Base-by-base conservation (phyloP, 2,113 vertebrate genomes). In the Orientallactaga bullata region DNA sequence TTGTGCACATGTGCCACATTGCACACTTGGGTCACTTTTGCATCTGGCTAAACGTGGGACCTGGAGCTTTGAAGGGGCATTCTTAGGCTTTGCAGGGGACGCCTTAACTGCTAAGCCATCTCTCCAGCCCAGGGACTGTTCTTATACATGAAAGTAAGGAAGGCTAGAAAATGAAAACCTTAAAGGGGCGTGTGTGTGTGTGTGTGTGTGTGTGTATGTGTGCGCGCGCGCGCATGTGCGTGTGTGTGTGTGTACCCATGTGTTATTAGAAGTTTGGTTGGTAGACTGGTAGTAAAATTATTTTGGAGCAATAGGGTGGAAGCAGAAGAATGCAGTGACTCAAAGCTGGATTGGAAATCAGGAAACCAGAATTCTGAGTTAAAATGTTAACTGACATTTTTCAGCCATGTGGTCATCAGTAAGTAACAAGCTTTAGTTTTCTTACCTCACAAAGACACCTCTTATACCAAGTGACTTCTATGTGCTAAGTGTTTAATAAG, bases 361-460 rank as follows among this genome's bases (percentile, higher is more conserved):
- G 72, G 28, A 88, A 92, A 87, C 20, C 8, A 86, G 73, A 79
- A 30, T 85, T 69, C 55, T 73, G 55, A 65, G 32, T 17, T 60
- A 13, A 77, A 68, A 32, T 85, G 87, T 76, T 73, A 72, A 81
- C 20, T 90, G 74, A 88, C 2, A 37, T 37, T 90, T 95, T 81
- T 15, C 21, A 92, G 63, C 2, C 4, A 30, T n/a, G 20, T 51
- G 55, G 72, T 55, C 60, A 4, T 42, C 24, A 61, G 17, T 81
- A 63, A 90, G 16, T 85, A 61, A 23, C 74, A 86, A 79, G 5
- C n/a, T 77, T 61, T 47, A 74, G 32, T 72, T 94, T 94, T 91
- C n/a, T 30, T 32, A 74, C 58, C 68, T 84, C 1, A 80, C 84
- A 92, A 83, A 28, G 65, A 5, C 24, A 3, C 32, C 21, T 72